Percentiles rank a stretch among this genome's conserved stretches.
Conservation (phyloP, 2,113 vertebrate species). For the Xerus inauris region DNA sequence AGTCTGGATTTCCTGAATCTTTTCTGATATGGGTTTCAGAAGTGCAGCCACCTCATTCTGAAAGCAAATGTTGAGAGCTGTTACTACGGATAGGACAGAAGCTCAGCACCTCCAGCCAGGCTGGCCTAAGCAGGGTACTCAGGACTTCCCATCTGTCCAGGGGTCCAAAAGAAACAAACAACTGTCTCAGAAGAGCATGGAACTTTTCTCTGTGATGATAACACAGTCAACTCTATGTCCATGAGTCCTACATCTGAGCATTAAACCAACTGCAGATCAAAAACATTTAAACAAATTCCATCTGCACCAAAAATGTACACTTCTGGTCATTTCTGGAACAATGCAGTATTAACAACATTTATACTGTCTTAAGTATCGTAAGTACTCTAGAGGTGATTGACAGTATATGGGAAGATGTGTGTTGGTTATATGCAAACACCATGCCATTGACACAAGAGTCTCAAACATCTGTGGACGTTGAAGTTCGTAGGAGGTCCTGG, state of each 20-base stretch:
- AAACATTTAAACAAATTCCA: neutral
- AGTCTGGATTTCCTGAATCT: constrained; percentile 96
- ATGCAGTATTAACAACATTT: neutral
- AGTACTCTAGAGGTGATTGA: neutral
- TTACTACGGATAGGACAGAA: constrained; percentile 49
- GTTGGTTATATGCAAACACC: neutral
- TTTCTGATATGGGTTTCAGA: constrained; percentile 95
- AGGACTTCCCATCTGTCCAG: neutral
- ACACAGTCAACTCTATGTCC: neutral
- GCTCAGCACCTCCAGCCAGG: fast-evolving
- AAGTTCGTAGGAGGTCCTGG: neutral
- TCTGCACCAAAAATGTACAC: neutral
- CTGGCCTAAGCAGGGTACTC: neutral
- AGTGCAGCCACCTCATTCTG: constrained; percentile 92
- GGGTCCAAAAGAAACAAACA: neutral
- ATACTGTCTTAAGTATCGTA: too few species aligned
- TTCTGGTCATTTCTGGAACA: neutral
- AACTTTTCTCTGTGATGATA: neutral
- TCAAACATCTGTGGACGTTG: neutral
- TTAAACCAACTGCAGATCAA: neutral
- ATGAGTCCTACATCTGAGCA: neutral
- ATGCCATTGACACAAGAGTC: neutral
- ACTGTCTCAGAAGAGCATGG: neutral
- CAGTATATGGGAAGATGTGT: neutral
- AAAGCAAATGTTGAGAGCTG: neutral